Conservation (phyloP, 2,113 vertebrate genomes). For the Labeo catla region DNA sequence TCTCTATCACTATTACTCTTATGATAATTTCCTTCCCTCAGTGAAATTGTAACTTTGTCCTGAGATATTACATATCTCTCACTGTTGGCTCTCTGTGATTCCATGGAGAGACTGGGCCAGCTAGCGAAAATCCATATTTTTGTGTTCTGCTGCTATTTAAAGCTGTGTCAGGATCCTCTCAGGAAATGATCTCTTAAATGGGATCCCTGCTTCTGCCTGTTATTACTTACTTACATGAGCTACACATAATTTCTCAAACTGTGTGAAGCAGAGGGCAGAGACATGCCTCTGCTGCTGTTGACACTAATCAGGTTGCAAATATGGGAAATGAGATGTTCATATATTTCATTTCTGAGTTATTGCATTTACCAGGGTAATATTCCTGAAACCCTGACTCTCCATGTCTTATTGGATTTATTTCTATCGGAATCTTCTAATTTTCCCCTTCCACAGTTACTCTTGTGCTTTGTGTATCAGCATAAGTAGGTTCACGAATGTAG, state of each 20-base stretch:
- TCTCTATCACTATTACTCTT: neutral
- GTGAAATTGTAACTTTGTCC: conserved; percentile 20
- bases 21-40: neutral
- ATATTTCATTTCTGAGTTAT: conserved; percentile 63
- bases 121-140: conserved; percentile 56
- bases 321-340: conserved; percentile 62
- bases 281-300: conserved; percentile 49
- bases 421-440: conserved; percentile 46
- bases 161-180: conserved; percentile 51
- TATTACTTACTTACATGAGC: conserved; percentile 42
- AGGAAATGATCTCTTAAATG: conserved; percentile 55
- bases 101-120: conserved; percentile 31
- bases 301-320: conserved; percentile 63
- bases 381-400: conserved; percentile 36
- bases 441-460: neutral
- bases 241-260: conserved; percentile 53
- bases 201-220: conserved; percentile 42
- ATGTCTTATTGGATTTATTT: conserved; percentile 47
- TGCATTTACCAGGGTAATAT: conserved; percentile 59
- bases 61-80: conserved; percentile 25
- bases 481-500: neutral
- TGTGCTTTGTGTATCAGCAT: neutral
- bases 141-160: conserved; percentile 56
- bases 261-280: conserved; percentile 52
- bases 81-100: conserved; percentile 43